Evolutionary conservation across 1,140 invertebrate genomes (phyloP).

Genomic region (Paracyclopina nana): DNA sequence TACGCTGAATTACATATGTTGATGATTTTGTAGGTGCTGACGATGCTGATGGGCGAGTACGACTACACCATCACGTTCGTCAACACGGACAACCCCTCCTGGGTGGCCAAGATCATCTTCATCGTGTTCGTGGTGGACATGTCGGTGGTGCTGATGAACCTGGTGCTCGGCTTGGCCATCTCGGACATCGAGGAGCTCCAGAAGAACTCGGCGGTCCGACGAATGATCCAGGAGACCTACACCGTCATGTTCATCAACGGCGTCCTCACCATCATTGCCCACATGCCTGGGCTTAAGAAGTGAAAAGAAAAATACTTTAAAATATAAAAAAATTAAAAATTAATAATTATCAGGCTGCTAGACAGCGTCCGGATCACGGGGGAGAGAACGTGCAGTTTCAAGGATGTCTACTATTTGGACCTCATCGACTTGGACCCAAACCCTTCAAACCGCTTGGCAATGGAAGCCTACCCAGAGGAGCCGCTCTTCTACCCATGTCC

Average conservation of each 20-base stretch:
- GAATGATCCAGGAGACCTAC: neutral
- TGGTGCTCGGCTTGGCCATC: neutral
- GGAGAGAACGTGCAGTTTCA: neutral
- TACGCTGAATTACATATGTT: too few relatives aligned
- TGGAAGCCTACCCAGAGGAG: neutral
- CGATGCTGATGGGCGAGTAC: conserved; percentile 1
- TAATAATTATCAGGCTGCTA: too few relatives aligned
- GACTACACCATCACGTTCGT: neutral
- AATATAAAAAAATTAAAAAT: too few relatives aligned
- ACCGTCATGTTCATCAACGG: neutral
- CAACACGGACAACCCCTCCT: neutral
- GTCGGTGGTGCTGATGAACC: neutral
- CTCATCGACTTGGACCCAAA: neutral
- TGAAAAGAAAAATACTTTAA: too few relatives aligned
- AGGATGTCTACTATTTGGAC: neutral
- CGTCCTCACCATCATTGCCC: neutral
- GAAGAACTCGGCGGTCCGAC: neutral
- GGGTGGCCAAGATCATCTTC: neutral
- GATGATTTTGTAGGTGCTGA: too few relatives aligned
- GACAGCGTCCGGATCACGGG: too few relatives aligned
- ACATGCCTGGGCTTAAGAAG: neutral
- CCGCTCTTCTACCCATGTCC: neutral
- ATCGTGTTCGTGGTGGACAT: neutral
- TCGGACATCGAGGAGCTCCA: neutral
- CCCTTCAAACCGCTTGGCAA: neutral